These are phyloP conservation scores for Choloepus hoffmanni DNA, from an alignment of 2,113 vertebrate genomes.

Conservation along the genomic window DNA sequence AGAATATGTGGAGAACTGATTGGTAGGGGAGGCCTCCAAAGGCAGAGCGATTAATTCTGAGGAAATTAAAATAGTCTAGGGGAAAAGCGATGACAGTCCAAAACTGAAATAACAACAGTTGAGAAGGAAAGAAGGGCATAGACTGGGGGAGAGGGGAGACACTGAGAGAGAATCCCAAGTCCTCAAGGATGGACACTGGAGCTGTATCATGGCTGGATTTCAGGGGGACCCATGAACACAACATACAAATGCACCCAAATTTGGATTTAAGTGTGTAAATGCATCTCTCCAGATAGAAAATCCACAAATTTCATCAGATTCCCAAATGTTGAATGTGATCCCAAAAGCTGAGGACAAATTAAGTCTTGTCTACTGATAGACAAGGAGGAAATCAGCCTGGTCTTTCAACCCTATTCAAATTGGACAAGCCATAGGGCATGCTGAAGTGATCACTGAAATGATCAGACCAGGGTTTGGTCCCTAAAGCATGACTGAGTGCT, in stretches of 20 bases:
- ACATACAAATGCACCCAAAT: background rate
- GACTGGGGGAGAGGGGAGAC: background rate
- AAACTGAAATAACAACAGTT: background rate
- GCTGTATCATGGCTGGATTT: background rate
- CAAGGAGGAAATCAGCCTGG: background rate
- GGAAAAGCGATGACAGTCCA: background rate
- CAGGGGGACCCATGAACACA: background rate
- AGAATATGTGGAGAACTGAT: constrained; percentile 4
- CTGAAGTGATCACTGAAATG: background rate
- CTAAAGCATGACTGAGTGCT: background rate
- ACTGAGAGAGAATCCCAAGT: background rate
- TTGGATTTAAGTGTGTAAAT: background rate
- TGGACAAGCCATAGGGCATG: background rate
- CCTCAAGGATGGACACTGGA: background rate
- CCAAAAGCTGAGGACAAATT: background rate
- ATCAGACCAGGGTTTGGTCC: background rate
- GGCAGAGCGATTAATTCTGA: background rate
- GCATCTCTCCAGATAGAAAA: background rate
- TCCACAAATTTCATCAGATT: constrained; percentile 22
- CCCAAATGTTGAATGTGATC: background rate
- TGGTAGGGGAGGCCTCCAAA: constrained; percentile 30
- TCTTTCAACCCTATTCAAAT: background rate
- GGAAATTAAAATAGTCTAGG: constrained; percentile 8
- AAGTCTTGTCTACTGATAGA: background rate
- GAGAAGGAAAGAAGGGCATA: background rate